phyloP scores from a whole-genome alignment of 2,113 vertebrate species.

The Cisticola juncidis region DNA sequence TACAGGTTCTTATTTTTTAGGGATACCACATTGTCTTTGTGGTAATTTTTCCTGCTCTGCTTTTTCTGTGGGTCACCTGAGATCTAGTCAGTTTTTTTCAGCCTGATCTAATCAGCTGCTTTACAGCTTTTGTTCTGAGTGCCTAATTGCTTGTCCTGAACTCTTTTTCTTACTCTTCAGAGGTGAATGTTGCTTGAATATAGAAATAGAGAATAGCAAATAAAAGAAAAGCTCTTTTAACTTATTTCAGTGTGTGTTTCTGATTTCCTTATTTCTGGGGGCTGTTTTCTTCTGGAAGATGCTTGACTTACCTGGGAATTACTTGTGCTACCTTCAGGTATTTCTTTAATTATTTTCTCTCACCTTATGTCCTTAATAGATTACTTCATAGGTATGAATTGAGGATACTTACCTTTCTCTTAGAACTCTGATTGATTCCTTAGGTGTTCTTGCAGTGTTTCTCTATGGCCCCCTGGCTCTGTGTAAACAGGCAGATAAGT shows the following conservation, averaged over 20 bases:
- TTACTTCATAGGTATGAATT: background rate
- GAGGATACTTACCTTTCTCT: background rate
- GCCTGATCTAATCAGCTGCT: background rate
- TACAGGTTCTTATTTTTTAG: background rate
- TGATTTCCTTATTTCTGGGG: background rate
- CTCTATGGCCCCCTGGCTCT: background rate
- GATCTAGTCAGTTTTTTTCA: background rate
- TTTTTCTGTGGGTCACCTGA: background rate
- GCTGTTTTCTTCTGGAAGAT: background rate
- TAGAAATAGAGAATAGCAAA: background rate
- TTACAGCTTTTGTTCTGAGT: background rate
- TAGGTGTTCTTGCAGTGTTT: background rate
- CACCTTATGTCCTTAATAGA: background rate
- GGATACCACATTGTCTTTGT: background rate
- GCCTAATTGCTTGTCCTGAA: background rate
- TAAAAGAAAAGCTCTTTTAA: background rate
- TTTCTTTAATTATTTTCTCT: background rate
- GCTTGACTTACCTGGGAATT: background rate
- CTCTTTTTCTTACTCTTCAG: background rate
- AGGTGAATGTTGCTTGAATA: background rate
- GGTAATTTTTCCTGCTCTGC: background rate
- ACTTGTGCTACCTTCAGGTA: background rate
- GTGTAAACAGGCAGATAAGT: background rate
- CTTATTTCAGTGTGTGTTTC: background rate
- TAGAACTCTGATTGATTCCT: background rate